Evolutionary conservation across 1,140 invertebrate species (phyloP).

Genomic region (Pemphigus obesinymphae): DNA sequence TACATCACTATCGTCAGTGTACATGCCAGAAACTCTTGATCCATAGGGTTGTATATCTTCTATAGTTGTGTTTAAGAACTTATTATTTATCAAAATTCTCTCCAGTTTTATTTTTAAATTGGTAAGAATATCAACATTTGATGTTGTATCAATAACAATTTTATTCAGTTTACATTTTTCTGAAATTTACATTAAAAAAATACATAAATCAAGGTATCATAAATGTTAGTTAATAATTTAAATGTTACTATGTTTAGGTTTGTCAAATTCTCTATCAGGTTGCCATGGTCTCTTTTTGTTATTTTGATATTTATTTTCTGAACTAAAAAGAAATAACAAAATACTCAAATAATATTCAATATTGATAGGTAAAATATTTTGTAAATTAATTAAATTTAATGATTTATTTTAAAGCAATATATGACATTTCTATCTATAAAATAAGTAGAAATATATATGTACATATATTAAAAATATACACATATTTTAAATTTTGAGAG

Average conservation of each 20-base stretch:
- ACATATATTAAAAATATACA: no score
- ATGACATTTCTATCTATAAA: no score
- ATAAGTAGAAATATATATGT: no score
- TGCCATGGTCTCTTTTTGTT: neutral
- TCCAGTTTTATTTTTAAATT: neutral
- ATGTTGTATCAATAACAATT: neutral
- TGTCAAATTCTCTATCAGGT: neutral
- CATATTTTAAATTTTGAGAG: no score
- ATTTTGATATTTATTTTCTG: neutral
- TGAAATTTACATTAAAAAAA: neutral
- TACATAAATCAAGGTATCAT: neutral
- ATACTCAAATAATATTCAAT: neutral
- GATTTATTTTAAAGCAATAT: no score
- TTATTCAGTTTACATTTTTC: constrained; percentile 9
- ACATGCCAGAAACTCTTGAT: constrained; percentile 53
- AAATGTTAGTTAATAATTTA: neutral
- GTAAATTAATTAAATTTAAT: no score
- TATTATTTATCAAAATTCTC: neutral
- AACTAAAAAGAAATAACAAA: neutral
- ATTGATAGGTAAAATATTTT: no score
- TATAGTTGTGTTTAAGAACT: neutral
- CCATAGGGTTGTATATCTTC: constrained; percentile 49
- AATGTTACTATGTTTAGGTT: neutral
- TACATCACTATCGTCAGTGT: constrained; percentile 52
- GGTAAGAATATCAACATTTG: neutral